Evolutionary conservation across 1,140 invertebrate species (phyloP).

Genomic region (Ceratina japonica): DNA sequence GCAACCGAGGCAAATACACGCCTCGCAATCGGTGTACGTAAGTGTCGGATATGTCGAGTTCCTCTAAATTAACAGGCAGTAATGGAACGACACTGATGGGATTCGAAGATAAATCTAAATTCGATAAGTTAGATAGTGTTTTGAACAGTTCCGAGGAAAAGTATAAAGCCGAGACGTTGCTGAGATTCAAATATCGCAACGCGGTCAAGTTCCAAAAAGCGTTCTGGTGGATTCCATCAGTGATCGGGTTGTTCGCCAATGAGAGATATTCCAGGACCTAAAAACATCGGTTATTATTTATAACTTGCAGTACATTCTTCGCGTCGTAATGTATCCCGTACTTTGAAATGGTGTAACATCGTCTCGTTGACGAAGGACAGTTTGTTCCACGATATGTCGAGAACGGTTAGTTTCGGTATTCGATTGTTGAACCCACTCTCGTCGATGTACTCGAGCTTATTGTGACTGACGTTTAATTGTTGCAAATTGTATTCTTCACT

Average conservation of each 20-base stretch:
- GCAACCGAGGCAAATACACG: constrained; percentile 67
- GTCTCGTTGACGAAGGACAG: constrained; percentile 73
- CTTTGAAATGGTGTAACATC: constrained; percentile 76
- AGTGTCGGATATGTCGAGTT: constrained; percentile 73
- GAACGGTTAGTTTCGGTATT: constrained; percentile 69
- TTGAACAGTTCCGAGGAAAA: constrained; percentile 71
- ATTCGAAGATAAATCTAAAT: constrained; percentile 72
- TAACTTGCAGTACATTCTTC: too few relatives aligned
- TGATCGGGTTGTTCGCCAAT: constrained; percentile 73
- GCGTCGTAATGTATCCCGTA: constrained; percentile 35
- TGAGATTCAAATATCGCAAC: constrained; percentile 69
- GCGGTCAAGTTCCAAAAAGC: constrained; percentile 69
- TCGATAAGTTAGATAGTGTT: constrained; percentile 65
- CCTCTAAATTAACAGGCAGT: constrained; percentile 64
- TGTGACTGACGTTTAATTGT: constrained; percentile 74
- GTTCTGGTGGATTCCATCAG: constrained; percentile 71
- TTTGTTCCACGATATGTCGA: constrained; percentile 75
- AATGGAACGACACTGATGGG: constrained; percentile 70
- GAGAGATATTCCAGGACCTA: constrained; percentile 73
- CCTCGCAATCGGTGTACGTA: constrained; percentile 62
- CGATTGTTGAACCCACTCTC: constrained; percentile 72
- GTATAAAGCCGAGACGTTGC: constrained; percentile 67
- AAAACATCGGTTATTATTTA: constrained; percentile 28
- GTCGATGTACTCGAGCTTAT: constrained; percentile 74
- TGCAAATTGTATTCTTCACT: constrained; percentile 72